Evolutionary conservation across 1,140 invertebrate species (phyloP).

Genomic region (Micrasema minimum): DNA sequence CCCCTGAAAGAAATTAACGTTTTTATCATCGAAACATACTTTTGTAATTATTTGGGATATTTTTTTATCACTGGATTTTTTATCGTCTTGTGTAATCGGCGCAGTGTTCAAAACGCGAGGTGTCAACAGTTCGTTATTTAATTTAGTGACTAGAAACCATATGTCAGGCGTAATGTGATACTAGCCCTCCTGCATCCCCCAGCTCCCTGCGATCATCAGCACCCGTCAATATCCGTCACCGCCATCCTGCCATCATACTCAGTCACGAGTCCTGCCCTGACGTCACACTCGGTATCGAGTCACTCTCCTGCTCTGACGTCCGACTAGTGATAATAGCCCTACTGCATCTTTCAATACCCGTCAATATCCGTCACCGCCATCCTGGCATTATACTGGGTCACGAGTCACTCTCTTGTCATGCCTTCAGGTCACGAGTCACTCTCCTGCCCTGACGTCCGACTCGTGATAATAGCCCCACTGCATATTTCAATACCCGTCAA

Average conservation of each 20-base stretch:
- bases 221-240: constrained; percentile 3
- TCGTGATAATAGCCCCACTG: constrained; percentile 18
- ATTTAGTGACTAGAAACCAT: constrained; percentile 46
- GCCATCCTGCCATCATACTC: background rate
- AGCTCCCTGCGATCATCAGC: constrained; percentile 13
- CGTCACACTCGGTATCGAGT: too few relatives aligned
- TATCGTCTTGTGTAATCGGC: too few relatives aligned
- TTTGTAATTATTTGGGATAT: too few relatives aligned
- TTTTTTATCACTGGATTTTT: too few relatives aligned
- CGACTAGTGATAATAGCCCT: constrained; percentile 21
- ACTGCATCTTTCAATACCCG: constrained; percentile 6
- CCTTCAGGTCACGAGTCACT: background rate
- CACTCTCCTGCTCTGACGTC: too few relatives aligned
- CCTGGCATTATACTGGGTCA: background rate
- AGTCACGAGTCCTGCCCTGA: too few relatives aligned
- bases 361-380: background rate
- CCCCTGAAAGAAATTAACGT: too few relatives aligned
- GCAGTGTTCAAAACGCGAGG: constrained; percentile 19
- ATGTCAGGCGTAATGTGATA: constrained; percentile 44
- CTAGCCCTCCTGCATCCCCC: constrained; percentile 6
- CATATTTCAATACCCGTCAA: constrained; percentile 11
- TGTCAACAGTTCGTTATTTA: constrained; percentile 40
- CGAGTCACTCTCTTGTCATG: too few relatives aligned
- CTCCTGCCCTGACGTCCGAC: constrained; percentile 6
- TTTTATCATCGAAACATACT: too few relatives aligned